These are phyloP conservation scores for Trichosurus vulpecula DNA, from an alignment of 2,797 vertebrate genomes.

Conservation along the genomic window DNA sequence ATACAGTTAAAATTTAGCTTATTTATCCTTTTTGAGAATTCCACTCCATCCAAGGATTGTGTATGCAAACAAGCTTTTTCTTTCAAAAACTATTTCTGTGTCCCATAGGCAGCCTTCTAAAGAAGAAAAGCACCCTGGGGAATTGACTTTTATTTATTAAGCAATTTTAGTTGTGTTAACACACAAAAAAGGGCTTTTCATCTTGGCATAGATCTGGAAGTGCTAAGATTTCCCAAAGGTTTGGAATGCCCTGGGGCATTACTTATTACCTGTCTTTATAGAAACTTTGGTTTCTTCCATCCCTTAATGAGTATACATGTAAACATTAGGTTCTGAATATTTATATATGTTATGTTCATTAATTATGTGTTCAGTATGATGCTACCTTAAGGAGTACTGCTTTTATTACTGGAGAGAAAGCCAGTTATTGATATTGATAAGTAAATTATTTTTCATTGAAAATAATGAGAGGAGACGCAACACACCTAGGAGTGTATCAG, in stretches of 20 bases:
- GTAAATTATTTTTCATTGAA: not conserved
- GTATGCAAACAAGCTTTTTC: slow-evolving; percentile 45
- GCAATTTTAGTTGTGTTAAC: slow-evolving; percentile 19
- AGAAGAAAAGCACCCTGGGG: slow-evolving; percentile 38
- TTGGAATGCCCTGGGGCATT: not conserved
- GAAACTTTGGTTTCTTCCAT: not conserved
- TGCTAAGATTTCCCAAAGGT: not conserved
- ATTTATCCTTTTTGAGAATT: not conserved
- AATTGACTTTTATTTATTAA: slow-evolving; percentile 56
- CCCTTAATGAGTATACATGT: not conserved
- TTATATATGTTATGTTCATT: not conserved
- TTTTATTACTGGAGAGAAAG: not conserved
- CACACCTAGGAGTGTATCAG: not conserved
- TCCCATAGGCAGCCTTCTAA: slow-evolving; percentile 17
- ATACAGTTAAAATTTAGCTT: not conserved
- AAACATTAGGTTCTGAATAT: not conserved
- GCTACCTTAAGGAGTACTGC: not conserved
- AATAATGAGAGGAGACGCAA: not conserved
- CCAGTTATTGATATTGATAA: not conserved
- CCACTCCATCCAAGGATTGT: not conserved
- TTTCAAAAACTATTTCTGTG: slow-evolving; percentile 10
- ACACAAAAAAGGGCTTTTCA: slow-evolving; percentile 40
- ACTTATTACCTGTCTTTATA: not conserved
- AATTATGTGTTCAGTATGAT: not conserved
- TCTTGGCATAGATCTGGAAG: slow-evolving; percentile 33